A percentile compares a stretch with the other conserved stretches of the same genome.
These are phyloP conservation scores for Ganaspis brasiliensis DNA, from an alignment of 2,888 invertebrate species.

Conservation along the genomic window DNA sequence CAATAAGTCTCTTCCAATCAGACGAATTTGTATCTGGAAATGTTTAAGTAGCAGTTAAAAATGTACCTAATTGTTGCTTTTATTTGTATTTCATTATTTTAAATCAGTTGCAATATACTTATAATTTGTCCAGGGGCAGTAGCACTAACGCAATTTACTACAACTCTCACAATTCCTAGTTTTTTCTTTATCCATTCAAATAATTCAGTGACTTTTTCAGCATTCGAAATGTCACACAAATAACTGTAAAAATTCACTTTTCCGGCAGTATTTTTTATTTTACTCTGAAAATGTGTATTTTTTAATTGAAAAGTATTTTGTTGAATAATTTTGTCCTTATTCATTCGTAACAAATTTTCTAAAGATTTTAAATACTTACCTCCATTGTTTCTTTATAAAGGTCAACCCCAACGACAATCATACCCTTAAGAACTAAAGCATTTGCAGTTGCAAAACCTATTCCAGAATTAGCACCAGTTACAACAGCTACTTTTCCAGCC, in stretches of 20 bases:
- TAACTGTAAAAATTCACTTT: slow-evolving; percentile 71
- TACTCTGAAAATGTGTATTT: slow-evolving; percentile 46
- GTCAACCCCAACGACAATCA: slow-evolving; percentile 83
- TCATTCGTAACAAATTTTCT: too few species aligned
- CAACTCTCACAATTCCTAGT: slow-evolving; percentile 74
- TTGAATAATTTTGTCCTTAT: too few species aligned
- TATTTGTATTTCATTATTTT: too few species aligned
- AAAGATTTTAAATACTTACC: slow-evolving; percentile 56
- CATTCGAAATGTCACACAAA: slow-evolving; percentile 75
- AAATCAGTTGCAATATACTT: slow-evolving; percentile 56
- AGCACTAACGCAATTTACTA: slow-evolving; percentile 79
- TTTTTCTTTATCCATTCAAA: slow-evolving; percentile 75
- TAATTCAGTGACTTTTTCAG: slow-evolving; percentile 71
- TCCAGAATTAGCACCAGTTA: slow-evolving; percentile 85
- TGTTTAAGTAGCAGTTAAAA: too few species aligned
- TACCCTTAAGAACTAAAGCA: slow-evolving; percentile 81
- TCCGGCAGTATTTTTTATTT: slow-evolving; percentile 49
- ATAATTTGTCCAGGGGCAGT: slow-evolving; percentile 59
- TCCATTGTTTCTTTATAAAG: slow-evolving; percentile 81
- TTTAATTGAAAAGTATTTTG: too few species aligned
- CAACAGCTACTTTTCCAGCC: slow-evolving; percentile 84
- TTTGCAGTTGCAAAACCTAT: slow-evolving; percentile 82
- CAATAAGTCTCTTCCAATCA: slow-evolving; percentile 62
- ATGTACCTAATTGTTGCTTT: too few species aligned
- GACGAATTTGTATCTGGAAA: slow-evolving; percentile 61